Conservation (phyloP, 1,140 invertebrate species). For the Mylabris phalerata region DNA sequence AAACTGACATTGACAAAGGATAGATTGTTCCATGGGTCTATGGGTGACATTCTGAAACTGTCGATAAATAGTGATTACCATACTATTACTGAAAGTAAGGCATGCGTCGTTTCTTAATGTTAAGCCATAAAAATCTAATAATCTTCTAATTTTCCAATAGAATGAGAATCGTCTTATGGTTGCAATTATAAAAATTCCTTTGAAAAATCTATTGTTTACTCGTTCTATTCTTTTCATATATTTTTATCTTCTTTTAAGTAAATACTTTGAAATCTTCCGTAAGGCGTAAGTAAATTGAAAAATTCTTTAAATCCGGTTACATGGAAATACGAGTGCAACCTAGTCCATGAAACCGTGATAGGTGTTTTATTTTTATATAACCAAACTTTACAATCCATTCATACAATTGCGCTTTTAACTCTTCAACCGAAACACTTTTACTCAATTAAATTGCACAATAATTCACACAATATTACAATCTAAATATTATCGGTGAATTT, state of each 20-base stretch:
- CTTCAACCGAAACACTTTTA: no score
- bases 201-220: not conserved
- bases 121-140: no score
- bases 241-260: slow-evolving; percentile 7
- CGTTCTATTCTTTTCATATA: slow-evolving; percentile 5
- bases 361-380: not conserved
- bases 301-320: slow-evolving; percentile 18
- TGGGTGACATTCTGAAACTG: no score
- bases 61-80: no score
- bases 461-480: no score
- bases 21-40: slow-evolving; percentile 1
- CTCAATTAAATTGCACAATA: no score
- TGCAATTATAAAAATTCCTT: slow-evolving; percentile 1
- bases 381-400: no score
- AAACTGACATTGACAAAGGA: slow-evolving; percentile 9
- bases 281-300: slow-evolving; percentile 5
- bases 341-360: slow-evolving; percentile 22
- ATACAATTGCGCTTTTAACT: no score
- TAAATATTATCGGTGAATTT: no score
- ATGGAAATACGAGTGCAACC: slow-evolving; percentile 20
- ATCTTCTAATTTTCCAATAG: no score
- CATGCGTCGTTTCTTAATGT: no score
- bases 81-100: no score
- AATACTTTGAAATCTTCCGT: not conserved
- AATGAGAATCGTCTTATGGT: not conserved